Evolutionary conservation across 2,797 vertebrate species (phyloP), one percentile per base, ranked within the genome.

Genomic region (Oreonectes daqikongensis): DNA sequence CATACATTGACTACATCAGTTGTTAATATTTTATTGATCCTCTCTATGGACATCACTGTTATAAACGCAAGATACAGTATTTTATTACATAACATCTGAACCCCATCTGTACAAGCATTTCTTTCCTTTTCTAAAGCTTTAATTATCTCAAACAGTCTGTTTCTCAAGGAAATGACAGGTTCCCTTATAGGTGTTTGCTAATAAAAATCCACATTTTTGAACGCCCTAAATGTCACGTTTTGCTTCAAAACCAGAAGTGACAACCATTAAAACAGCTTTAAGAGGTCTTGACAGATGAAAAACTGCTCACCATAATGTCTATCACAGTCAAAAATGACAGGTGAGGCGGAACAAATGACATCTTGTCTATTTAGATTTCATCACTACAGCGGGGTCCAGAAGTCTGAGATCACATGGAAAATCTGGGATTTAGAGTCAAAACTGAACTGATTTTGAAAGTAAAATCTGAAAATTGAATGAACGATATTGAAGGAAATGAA

Each of bases 161-260:
- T 81, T 55, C 74, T 78, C 46, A 44, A 46, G 48, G 35, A 85
- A 84, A 88, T 88, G 59, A 87, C 79, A 88, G 87, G 78, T 77
- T 66, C 35, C 14, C 30, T 2, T 32, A 69, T 70, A 68, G 68
- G 74, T 67, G 24, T 78, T 70, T 53, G 50, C 69, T 59, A 69
- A 79, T 80, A 84, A 84, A 83, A 85, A 82, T 79, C 63, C 42
- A 71, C 78, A 81, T 82, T 79, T 85, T 77, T 77, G 35, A 61
- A 63, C 32, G 32, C 57, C 59, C 52, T 60, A 79, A 81, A 82
- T 81, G 72, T 81, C 76, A 81, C 44, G 63, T 79, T 82, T 82
- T 69, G n/a, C 20, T 32, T n/a, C 68, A 75, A 84, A 84, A 85
- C 14, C 83, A 84, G 78, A 86, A 72, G 78, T 79, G 35, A 8